phyloP scores from a whole-genome alignment of 2,888 invertebrate species.

The Lydus trimaculatus region DNA sequence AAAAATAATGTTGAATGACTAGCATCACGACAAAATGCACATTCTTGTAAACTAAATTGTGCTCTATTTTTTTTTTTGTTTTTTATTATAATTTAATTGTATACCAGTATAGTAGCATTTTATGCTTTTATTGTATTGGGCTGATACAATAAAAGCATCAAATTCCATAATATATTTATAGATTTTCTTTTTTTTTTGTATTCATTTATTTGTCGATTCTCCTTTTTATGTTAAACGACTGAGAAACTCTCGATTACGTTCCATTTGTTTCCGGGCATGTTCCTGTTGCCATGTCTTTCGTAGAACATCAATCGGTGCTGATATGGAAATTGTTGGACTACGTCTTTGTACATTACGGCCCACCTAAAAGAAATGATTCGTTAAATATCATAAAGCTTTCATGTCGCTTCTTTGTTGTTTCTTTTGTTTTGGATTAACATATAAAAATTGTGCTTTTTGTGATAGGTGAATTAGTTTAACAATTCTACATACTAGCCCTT shows the following conservation, averaged over 20 bases:
- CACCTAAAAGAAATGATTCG: conserved; percentile 14
- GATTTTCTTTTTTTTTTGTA: background rate
- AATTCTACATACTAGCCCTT: background rate
- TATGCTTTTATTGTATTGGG: conserved; percentile 22
- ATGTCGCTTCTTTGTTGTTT: too few relatives aligned
- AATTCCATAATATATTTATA: background rate
- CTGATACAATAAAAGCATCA: conserved; percentile 28
- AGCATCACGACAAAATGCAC: conserved; percentile 21
- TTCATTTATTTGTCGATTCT: conserved; percentile 9
- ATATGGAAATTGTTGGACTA: conserved; percentile 43
- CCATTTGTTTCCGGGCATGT: conserved; percentile 37
- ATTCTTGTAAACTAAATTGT: background rate
- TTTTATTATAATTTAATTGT: background rate
- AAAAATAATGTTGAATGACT: conserved; percentile 21
- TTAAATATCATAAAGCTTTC: conserved; percentile 2
- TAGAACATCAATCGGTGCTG: conserved; percentile 34
- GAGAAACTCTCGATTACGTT: conserved; percentile 41
- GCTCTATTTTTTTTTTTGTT: background rate
- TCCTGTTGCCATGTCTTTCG: conserved; percentile 35
- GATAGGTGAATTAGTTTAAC: background rate
- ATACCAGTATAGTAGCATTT: background rate
- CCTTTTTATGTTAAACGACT: conserved; percentile 29
- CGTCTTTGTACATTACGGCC: conserved; percentile 26
- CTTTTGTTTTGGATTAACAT: too few relatives aligned
- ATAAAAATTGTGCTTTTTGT: background rate